Base-by-base conservation (phyloP, 2,113 vertebrate species). In the Ailurus styani region DNA sequence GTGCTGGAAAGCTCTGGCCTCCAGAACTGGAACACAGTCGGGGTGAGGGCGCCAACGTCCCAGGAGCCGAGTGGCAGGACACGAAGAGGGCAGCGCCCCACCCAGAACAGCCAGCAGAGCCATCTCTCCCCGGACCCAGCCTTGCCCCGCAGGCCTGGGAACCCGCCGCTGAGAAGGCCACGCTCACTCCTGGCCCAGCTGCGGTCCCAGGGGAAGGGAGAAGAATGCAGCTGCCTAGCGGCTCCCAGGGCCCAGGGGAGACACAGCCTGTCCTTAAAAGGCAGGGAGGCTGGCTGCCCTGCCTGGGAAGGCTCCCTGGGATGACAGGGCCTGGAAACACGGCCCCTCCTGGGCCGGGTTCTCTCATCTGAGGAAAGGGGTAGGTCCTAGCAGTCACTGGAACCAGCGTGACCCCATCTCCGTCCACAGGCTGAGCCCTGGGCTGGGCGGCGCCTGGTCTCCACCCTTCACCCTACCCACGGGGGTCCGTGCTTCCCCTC, bases 221-320 rank as follows among this genome's bases (percentile, higher is more conserved):
- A 93, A 89, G 93, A 93, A 98, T 96, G 90, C 52, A 94, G 93
- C 68, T 1, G 88, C 60, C 78, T 75, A 34, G 64, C 34, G 90
- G 94, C 83, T 37, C 42, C 54, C 5, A 40, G 5, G 45, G 14
- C 68, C 47, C 90, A 78, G 31, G 87, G 87, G 57, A 94, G 14
- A 95, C 60, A 81, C 4, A 95, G 91, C 40, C 70, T 84, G 70
- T 72, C 98, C 96, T 97, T 95, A 98, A 98, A 98, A 96, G 95
- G 96, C 87, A 95, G 54, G 57, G 25, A 91, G 62, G n/a, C 6
- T 79, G 72, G 47, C 57, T 1, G 5, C 57, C 18, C 70, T 52
- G 85, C 82, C 91, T 96, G 95, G 78, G 95, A 96, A 97, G 89
- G 20, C 50, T 88, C 95, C 86, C 66, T 60, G 77, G n/a, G 85